phyloP scores from a whole-genome alignment of 2,888 invertebrate genomes.

The Tetragonisca angustula region DNA sequence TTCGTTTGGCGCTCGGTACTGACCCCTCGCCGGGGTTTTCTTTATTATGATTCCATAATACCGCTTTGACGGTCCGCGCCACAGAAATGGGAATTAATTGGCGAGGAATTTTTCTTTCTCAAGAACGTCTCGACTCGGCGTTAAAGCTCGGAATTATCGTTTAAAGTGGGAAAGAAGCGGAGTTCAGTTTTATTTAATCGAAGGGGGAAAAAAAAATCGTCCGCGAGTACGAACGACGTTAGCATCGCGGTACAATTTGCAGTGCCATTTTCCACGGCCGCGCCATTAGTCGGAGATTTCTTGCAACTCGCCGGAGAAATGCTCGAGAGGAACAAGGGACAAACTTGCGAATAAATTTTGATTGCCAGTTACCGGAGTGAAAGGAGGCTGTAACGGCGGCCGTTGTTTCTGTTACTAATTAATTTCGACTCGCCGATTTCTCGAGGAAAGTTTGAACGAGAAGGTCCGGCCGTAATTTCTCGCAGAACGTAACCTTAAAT shows the following conservation, averaged over 20 bases:
- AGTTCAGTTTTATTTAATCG: background rate
- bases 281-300: conserved; percentile 8
- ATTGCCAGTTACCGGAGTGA: conserved; percentile 33
- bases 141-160: background rate
- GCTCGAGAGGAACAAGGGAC: background rate
- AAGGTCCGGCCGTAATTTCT: conserved; percentile 39
- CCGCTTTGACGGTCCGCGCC: background rate
- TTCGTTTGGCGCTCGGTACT: background rate
- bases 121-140: background rate
- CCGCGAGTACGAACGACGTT: background rate
- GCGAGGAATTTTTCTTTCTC: too few relatives aligned
- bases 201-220: too few relatives aligned
- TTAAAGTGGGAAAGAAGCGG: background rate
- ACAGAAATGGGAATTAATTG: background rate
- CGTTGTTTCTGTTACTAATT: conserved; percentile 59
- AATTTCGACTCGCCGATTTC: conserved; percentile 60
- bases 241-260: background rate
- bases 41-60: background rate
- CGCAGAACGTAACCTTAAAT: conserved; percentile 32
- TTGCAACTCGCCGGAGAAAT: background rate
- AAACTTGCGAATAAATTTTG: conserved; percentile 54
- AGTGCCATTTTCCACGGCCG: background rate
- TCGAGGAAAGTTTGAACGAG: conserved; percentile 52
- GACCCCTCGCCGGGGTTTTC: background rate
- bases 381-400: conserved; percentile 37